A percentile compares a stretch with the other conserved stretches of the same genome.
Conservation (phyloP, 2,113 vertebrate genomes). For the Blennius ocellaris region DNA sequence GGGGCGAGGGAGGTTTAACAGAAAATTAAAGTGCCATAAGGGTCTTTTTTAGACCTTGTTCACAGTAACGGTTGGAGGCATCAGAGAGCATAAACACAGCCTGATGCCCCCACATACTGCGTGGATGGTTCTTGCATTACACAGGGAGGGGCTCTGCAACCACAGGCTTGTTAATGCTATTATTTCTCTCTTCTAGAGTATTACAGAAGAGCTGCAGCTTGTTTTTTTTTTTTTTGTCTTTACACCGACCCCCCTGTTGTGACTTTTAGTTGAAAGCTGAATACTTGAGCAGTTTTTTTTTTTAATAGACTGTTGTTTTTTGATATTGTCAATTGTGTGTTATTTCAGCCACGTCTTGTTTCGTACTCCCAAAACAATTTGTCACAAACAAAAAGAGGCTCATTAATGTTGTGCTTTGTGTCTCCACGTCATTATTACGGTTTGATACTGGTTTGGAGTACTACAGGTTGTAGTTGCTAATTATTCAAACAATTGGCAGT, state of each 20-base stretch:
- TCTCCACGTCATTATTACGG: not conserved
- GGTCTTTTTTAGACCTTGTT: slow-evolving; percentile 56
- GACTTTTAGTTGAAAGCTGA: not conserved
- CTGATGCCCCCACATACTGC: not conserved
- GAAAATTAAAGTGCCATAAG: slow-evolving; percentile 79
- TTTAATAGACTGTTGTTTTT: not conserved
- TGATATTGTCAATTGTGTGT: not conserved
- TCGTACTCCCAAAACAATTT: not conserved
- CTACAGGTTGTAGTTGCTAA: not conserved
- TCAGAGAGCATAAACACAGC: slow-evolving; percentile 46
- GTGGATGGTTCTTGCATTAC: slow-evolving; percentile 42
- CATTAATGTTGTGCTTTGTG: not conserved
- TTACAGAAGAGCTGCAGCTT: slow-evolving; percentile 4
- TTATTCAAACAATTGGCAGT: not conserved
- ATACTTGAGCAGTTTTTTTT: not conserved
- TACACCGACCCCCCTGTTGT: not conserved
- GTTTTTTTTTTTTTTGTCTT: not conserved
- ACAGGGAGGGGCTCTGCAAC: slow-evolving; percentile 53
- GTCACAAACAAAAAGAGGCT: not conserved
- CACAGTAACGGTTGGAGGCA: slow-evolving; percentile 63
- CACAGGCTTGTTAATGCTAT: slow-evolving; percentile 32
- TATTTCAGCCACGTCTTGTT: not conserved
- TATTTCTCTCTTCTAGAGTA: slow-evolving; percentile 6
- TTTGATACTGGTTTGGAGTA: not conserved
- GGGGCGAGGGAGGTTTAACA: slow-evolving; percentile 44